Percentiles rank a stretch among this genome's conserved stretches.
These are phyloP conservation scores for Zapus hudsonius DNA, from an alignment of 2,113 vertebrate genomes.

Conservation along the genomic window DNA sequence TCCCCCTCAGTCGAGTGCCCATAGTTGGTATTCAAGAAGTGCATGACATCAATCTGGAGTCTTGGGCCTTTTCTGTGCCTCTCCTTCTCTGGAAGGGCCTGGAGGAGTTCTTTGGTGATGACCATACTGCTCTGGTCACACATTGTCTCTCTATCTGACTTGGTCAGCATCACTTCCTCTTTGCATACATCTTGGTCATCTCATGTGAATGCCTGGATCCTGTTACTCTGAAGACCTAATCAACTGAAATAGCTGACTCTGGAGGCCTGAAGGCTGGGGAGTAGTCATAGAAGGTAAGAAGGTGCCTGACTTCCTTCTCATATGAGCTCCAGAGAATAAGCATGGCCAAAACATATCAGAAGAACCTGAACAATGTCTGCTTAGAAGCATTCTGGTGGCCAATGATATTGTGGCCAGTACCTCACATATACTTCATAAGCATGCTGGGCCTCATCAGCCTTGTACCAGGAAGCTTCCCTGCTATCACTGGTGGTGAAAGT, in stretches of 20 bases:
- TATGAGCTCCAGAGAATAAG: slow-evolving; percentile 62
- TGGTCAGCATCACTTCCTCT: background rate
- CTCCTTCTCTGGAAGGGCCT: slow-evolving; percentile 92
- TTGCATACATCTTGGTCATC: background rate
- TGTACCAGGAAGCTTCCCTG: slow-evolving; percentile 54
- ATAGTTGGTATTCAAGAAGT: slow-evolving; percentile 81
- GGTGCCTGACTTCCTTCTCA: slow-evolving; percentile 55
- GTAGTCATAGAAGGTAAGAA: accelerated
- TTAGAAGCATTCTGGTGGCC: slow-evolving; percentile 76
- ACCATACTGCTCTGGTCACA: slow-evolving; percentile 93
- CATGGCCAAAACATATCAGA: slow-evolving; percentile 1
- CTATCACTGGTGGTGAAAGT: background rate
- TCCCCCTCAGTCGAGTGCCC: too few species aligned
- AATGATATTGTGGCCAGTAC: slow-evolving; percentile 92
- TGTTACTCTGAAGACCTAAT: background rate
- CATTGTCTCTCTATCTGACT: slow-evolving; percentile 82
- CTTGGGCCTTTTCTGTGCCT: slow-evolving; percentile 83
- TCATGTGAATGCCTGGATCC: background rate
- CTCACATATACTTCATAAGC: slow-evolving; percentile 82
- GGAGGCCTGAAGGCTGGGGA: background rate
- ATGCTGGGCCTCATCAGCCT: slow-evolving; percentile 82
- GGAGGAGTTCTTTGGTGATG: slow-evolving; percentile 92
- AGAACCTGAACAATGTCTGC: slow-evolving; percentile 58
- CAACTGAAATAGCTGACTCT: accelerated
- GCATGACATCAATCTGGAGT: slow-evolving; percentile 89